Evolutionary conservation across 2,113 vertebrate species (phyloP), one percentile per base, ranked within the genome.

Genomic region (Eupsittula cactorum): DNA sequence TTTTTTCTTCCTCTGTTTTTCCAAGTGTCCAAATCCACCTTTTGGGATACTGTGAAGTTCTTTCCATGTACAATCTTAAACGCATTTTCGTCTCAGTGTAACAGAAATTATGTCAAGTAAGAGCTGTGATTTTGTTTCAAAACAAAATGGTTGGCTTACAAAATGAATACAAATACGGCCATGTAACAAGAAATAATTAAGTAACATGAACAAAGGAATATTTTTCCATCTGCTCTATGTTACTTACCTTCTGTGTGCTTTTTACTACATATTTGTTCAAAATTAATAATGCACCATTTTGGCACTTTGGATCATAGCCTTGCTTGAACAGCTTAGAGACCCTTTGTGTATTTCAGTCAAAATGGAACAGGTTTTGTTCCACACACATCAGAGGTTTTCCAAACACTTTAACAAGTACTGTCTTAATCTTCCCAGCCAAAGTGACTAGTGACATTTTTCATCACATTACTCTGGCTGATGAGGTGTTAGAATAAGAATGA

Each of bases 381-480:
- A 55, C 28, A 65, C 5, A 47, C 70, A 50, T 50, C 63, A 62
- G 70, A 90, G 31, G 10, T 64, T 90, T 93, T 85, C 47, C 67
- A 88, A 47, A 62, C 52, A 82, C 53, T 82, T 93, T 68, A 76
- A 85, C 59, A 76, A 96, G 47, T 31, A 60, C 39, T 49, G 24
- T 65, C 75, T 83, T 94, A 82, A 90, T 92, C 49, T 85, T 86
- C 59, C 47, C 44, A 93, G 70, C 37, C 42, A 86, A 85, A 88
- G 52, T 62, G 71, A 77, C 88, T 76, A 71, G 49, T 82, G 52
- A 75, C 12, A 87, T 82, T 92, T 92, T 88, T 91, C 62, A 75
- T 42, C 74, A 68, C 42, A 42, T 82, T 81, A 55, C 63, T 89
- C 63, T 78, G 39, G 50, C 42, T 75, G 44, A 94, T 79, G 57